A percentile compares a stretch with the other conserved stretches of the same genome.
Conservation (phyloP, 2,888 invertebrate species). For the Xanthorhoe designata region DNA sequence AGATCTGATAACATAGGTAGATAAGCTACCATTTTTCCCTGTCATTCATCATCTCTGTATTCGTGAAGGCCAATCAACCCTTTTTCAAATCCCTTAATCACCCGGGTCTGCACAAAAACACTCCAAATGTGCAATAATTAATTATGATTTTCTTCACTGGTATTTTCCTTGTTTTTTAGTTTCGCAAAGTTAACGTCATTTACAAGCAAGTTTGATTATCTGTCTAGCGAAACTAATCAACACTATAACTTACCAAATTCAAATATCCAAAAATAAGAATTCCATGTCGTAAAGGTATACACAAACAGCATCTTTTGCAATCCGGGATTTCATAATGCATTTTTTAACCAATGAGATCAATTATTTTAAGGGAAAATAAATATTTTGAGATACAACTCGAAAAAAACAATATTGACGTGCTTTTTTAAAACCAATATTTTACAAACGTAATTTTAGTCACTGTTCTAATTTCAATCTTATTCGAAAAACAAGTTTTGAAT, state of each 20-base stretch:
- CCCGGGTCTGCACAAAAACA: no score
- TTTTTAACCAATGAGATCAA: constrained; percentile 4
- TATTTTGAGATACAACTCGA: not conserved
- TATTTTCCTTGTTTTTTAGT: no score
- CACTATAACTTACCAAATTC: constrained; percentile 49
- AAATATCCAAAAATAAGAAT: constrained; percentile 58
- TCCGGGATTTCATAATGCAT: constrained; percentile 62
- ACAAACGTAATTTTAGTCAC: not conserved
- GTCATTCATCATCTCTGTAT: no score
- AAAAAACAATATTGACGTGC: not conserved
- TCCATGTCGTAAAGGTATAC: constrained; percentile 60
- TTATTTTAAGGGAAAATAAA: not conserved
- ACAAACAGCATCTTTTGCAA: constrained; percentile 58
- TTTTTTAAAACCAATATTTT: not conserved
- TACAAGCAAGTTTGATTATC: not conserved
- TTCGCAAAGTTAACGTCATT: no score
- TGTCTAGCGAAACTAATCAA: no score
- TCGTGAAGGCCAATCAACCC: no score
- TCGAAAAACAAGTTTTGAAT: not conserved
- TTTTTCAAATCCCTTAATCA: no score
- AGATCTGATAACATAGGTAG: no score
- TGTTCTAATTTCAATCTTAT: not conserved
- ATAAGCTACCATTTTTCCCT: no score
- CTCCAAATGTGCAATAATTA: no score
- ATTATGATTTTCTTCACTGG: no score